These are phyloP conservation scores for Cyrtorhinus lividipennis DNA, from an alignment of 1,140 invertebrate genomes.

Conservation along the genomic window DNA sequence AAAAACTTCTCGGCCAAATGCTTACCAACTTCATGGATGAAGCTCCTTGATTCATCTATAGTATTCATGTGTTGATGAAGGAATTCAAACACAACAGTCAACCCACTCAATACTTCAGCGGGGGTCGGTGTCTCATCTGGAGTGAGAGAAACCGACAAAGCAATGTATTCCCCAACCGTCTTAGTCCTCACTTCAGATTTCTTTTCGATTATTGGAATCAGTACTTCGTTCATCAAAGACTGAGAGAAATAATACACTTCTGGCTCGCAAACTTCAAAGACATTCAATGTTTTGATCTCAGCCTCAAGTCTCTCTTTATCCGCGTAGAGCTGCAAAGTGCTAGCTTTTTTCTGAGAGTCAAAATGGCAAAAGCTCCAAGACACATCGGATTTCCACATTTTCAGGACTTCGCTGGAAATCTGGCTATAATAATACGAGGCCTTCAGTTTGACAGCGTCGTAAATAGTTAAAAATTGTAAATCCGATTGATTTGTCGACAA, in stretches of 20 bases:
- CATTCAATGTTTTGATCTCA: constrained; percentile 16
- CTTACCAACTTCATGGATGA: constrained; percentile 46
- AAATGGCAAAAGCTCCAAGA: constrained; percentile 5
- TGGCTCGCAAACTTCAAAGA: constrained; percentile 11
- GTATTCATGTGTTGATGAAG: constrained; percentile 28
- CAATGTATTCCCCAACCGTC: neutral
- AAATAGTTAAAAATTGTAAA: constrained; percentile 16
- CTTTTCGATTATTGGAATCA: constrained; percentile 17
- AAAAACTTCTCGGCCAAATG: constrained; percentile 46
- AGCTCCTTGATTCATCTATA: constrained; percentile 33
- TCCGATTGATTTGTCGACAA: neutral
- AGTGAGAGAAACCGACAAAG: neutral
- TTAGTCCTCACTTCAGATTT: neutral
- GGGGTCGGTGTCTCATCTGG: constrained; percentile 10
- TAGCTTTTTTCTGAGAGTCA: constrained; percentile 5
- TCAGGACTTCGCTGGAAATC: constrained; percentile 7
- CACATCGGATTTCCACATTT: constrained; percentile 13
- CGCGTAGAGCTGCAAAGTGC: neutral
- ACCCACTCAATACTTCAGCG: constrained; percentile 14
- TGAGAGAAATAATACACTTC: constrained; percentile 17
- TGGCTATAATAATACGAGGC: neutral
- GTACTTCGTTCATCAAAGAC: constrained; percentile 9
- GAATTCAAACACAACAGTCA: constrained; percentile 21
- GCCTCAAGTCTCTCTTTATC: constrained; percentile 10
- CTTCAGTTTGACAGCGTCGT: constrained; percentile 2